Evolutionary conservation across 2,888 invertebrate genomes (phyloP), one percentile per base, ranked within the genome.

Genomic region (Sinelater perroti): DNA sequence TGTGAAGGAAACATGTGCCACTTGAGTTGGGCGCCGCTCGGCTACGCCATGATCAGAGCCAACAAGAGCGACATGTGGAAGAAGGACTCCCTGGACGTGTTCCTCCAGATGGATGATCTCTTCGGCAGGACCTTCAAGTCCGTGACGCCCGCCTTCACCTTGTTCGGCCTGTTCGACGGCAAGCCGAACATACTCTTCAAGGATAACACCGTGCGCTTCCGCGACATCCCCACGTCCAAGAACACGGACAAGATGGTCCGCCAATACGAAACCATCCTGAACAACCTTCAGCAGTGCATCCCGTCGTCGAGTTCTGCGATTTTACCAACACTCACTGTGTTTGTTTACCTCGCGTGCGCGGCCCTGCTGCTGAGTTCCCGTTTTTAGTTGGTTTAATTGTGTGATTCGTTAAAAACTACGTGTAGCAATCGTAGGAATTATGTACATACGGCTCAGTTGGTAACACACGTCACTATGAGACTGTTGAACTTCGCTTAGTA

Each of bases 121-220:
- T 91, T 91, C 72, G 91, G 91, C 31, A 84, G 83, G 70, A 81
- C 80, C 30, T 81, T 76, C 65, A 80, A 80, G 46, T 78, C 79
- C 2, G 81, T 83, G 10, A 86, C 83, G 0, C 81, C 83, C 0
- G 82, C 88, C 61, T 89, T 91, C 66, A 84, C 86, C 0, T 80
- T 92, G 77, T 91, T 86, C 62, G 90, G 88, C 0, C 75, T 82
- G 0, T 91, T 84, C 67, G 88, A 90, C 63, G 84, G 83, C 28
- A 75, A 82, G 60, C 77, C 78, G 14, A 81, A 89, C 69, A 78
- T 92, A 0, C 76, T 92, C 28, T 92, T 92, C 69, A 84, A 85
- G 59, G 84, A 85, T 67, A 80, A 78, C 6, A 85, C 85, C 5
- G 57, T 67, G 11, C 70, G 65, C 56, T 63, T 79, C 31, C 62